phyloP scores from a whole-genome alignment of 2,888 invertebrate genomes.

The Platycnemis pennipes region DNA sequence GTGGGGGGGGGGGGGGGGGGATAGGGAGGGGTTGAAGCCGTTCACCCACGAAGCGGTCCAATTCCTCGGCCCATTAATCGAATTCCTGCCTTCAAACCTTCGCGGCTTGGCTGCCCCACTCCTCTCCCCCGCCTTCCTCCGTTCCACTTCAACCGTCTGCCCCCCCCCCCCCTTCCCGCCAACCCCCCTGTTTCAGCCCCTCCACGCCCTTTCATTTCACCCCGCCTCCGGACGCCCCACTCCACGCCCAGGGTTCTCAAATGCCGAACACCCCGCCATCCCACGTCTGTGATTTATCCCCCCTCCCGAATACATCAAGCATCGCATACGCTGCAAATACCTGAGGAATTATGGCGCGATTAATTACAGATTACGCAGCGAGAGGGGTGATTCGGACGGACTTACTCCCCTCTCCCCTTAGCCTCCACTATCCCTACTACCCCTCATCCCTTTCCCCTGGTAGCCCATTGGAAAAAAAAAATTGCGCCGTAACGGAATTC shows the following conservation, averaged over 20 bases:
- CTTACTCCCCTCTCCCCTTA: background rate
- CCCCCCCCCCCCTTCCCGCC: background rate
- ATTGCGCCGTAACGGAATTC: background rate
- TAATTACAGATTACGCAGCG: constrained; percentile 36
- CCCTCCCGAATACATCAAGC: constrained; percentile 29
- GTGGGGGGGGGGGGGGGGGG: background rate
- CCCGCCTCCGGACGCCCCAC: background rate
- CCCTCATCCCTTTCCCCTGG: background rate
- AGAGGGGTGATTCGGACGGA: background rate
- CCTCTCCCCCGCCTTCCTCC: background rate
- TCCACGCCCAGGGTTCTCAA: background rate
- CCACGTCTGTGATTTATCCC: background rate
- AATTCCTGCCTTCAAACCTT: constrained; percentile 36
- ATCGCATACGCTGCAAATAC: constrained; percentile 39
- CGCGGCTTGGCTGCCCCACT: background rate
- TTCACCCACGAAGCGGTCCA: constrained; percentile 36
- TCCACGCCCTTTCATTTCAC: background rate
- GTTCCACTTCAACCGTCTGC: constrained; percentile 18
- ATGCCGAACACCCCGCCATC: too few species aligned
- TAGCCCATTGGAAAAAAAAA: background rate
- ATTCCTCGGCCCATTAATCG: constrained; percentile 39
- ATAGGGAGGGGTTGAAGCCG: background rate
- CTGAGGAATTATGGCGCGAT: constrained; percentile 36
- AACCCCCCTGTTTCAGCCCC: background rate
- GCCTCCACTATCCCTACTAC: background rate